phyloP scores from a whole-genome alignment of 1,140 invertebrate genomes.

The Nebria ingens region DNA sequence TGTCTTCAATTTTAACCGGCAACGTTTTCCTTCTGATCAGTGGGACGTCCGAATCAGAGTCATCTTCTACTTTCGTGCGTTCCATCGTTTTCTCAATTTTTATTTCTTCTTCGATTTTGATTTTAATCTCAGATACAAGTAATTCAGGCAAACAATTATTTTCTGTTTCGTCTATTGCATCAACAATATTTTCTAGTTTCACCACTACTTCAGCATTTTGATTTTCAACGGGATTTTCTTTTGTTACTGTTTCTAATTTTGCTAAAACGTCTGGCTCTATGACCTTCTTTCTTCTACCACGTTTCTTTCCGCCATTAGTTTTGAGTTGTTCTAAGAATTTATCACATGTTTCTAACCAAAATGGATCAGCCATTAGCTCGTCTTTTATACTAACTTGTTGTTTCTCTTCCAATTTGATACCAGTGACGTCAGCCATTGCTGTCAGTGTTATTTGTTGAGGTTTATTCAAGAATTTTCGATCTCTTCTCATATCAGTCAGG shows the following conservation, averaged over 20 bases:
- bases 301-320: conserved; percentile 43
- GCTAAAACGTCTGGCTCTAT: conserved; percentile 22
- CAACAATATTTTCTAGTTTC: conserved; percentile 25
- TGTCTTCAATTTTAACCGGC: conserved; percentile 22
- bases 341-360: conserved; percentile 44
- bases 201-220: conserved; percentile 14
- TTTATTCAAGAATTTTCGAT: conserved; percentile 40
- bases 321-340: conserved; percentile 59
- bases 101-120: conserved; percentile 14
- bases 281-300: conserved; percentile 40
- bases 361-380: conserved; percentile 16
- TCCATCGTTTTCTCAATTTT: conserved; percentile 12
- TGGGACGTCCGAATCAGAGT: conserved; percentile 30
- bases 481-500: conserved; percentile 42
- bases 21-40: conserved; percentile 29
- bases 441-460: not conserved
- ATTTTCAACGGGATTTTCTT: conserved; percentile 24
- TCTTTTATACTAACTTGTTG: not conserved
- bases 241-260: conserved; percentile 22
- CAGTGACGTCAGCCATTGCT: not conserved
- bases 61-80: conserved; percentile 10
- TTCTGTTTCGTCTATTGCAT: conserved; percentile 22
- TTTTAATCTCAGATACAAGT: conserved; percentile 16
- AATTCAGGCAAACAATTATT: too few species aligned
- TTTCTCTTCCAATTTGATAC: not conserved